These are phyloP conservation scores for Macrostomum lignano DNA, from an alignment of 1,140 invertebrate species.

Conservation along the genomic window DNA sequence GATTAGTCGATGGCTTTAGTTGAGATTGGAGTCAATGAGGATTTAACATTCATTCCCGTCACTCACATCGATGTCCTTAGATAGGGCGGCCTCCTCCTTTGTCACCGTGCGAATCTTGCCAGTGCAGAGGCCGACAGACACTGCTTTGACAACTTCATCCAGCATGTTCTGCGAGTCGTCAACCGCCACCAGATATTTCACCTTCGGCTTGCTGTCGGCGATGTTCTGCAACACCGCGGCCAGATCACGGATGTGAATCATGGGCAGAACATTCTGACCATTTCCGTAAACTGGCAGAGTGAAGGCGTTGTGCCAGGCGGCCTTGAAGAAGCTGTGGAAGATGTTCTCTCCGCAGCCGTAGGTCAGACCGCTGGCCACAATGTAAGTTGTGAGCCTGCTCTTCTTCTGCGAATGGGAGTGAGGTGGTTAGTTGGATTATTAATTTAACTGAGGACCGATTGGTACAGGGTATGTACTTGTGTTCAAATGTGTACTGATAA, in stretches of 20 bases:
- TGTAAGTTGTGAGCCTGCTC: constrained; percentile 32
- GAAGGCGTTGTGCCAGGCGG: constrained; percentile 35
- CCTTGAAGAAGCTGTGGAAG: constrained; percentile 40
- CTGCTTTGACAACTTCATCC: constrained; percentile 9
- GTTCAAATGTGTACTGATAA: too few species aligned
- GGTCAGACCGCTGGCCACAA: constrained; percentile 35
- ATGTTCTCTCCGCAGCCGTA: constrained; percentile 38
- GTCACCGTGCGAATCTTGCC: too few species aligned
- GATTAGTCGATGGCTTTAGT: too few species aligned
- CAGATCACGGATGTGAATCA: constrained; percentile 38
- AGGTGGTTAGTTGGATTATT: too few species aligned
- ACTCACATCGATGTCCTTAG: too few species aligned
- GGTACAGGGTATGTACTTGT: too few species aligned
- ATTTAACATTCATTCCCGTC: too few species aligned
- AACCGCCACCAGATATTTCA: constrained; percentile 29
- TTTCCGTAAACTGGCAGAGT: constrained; percentile 34
- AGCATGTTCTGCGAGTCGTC: constrained; percentile 25
- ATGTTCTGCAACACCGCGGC: constrained; percentile 28
- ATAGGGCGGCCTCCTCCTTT: too few species aligned
- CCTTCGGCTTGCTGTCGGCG: constrained; percentile 23
- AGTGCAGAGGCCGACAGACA: too few species aligned
- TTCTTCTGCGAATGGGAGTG: constrained; percentile 7
- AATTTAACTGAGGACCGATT: too few species aligned
- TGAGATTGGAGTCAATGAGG: too few species aligned
- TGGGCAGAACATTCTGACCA: constrained; percentile 37